phyloP scores from a whole-genome alignment of 2,797 vertebrate genomes.

The Tinamus major region DNA sequence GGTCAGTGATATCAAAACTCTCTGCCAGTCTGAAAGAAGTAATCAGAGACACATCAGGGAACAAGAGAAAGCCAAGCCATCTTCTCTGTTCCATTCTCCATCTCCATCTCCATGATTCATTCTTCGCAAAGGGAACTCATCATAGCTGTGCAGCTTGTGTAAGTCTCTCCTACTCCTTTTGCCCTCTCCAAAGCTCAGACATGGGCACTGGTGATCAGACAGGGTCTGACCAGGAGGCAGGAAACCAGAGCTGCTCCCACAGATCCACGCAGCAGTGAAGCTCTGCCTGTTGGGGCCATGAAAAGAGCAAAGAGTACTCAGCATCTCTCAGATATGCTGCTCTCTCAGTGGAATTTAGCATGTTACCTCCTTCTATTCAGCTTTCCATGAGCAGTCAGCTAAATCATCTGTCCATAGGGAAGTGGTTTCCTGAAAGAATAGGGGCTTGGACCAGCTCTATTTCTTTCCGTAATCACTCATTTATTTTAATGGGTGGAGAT shows the following conservation, averaged over 20 bases:
- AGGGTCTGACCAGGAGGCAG: neutral
- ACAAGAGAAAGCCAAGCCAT: neutral
- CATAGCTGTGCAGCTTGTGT: neutral
- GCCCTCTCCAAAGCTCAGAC: neutral
- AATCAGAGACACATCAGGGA: rapidly evolving
- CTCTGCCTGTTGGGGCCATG: neutral
- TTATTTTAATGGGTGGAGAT: slow-evolving; percentile 42
- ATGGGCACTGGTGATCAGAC: neutral
- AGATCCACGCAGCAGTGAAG: neutral
- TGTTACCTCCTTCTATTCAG: neutral
- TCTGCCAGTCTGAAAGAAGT: neutral
- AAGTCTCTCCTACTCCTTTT: neutral
- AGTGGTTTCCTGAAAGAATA: slow-evolving; percentile 30
- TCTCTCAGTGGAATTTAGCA: neutral
- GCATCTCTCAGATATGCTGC: neutral
- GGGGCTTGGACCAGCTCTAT: neutral
- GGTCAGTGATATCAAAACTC: neutral
- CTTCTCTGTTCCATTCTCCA: neutral
- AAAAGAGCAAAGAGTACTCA: neutral
- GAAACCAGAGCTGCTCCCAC: rapidly evolving
- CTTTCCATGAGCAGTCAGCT: neutral
- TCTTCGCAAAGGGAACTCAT: neutral
- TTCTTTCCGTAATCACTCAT: slow-evolving; percentile 51
- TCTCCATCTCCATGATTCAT: neutral
- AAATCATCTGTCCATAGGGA: neutral